Conservation (phyloP, 1,140 invertebrate species). For the Diachasmimorpha longicaudata region DNA sequence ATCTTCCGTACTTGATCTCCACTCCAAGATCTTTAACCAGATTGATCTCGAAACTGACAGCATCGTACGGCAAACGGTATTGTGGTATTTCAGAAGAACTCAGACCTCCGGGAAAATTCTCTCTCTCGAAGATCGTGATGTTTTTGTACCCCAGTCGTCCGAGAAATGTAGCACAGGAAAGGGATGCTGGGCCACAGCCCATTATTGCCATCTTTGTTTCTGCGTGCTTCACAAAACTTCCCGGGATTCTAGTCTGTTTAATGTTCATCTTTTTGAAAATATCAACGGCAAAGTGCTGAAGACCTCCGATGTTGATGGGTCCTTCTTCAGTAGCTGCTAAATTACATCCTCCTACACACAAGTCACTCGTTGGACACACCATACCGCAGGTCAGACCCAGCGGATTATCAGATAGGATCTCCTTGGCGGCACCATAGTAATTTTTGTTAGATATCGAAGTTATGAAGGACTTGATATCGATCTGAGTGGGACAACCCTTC, state of each 20-base stretch:
- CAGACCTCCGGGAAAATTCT: slow-evolving; percentile 86
- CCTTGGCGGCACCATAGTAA: slow-evolving; percentile 97
- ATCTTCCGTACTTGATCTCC: slow-evolving; percentile 74
- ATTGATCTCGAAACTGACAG: slow-evolving; percentile 92
- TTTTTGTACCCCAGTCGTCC: slow-evolving; percentile 90
- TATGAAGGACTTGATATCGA: slow-evolving; percentile 97
- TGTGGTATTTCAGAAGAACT: slow-evolving; percentile 97
- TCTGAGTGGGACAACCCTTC: slow-evolving; percentile 96
- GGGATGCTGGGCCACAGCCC: slow-evolving; percentile 95
- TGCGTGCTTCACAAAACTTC: slow-evolving; percentile 65
- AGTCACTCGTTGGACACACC: slow-evolving; percentile 98
- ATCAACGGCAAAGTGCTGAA: slow-evolving; percentile 97
- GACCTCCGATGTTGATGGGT: slow-evolving; percentile 96
- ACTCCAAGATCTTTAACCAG: slow-evolving; percentile 93
- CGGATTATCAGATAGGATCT: slow-evolving; percentile 97
- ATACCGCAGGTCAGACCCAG: slow-evolving; percentile 96
- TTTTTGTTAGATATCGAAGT: slow-evolving; percentile 97
- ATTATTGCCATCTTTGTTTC: slow-evolving; percentile 85
- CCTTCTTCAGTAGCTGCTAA: slow-evolving; percentile 94
- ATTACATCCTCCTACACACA: slow-evolving; percentile 98
- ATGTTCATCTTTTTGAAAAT: slow-evolving; percentile 94
- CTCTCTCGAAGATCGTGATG: slow-evolving; percentile 92
- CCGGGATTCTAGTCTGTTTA: slow-evolving; percentile 81
- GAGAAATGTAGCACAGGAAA: slow-evolving; percentile 96
- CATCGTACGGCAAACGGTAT: slow-evolving; percentile 91